Evolutionary conservation across 2,888 invertebrate species (phyloP).

Genomic region (Cataglyphis altisquamis): DNA sequence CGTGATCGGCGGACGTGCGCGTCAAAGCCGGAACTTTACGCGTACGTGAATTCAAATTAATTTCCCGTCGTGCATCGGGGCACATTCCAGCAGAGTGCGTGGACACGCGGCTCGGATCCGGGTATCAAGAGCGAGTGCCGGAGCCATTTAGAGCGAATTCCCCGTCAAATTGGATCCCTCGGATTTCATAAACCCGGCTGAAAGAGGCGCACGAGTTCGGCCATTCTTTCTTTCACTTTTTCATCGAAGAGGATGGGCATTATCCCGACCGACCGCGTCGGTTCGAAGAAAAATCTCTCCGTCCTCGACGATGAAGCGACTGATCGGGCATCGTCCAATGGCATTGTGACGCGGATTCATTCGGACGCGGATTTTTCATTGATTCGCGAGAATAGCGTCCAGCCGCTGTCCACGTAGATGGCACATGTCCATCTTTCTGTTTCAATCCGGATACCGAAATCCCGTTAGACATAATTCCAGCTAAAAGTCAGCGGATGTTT

Average conservation of each 20-base stretch:
- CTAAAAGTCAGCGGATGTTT: background rate
- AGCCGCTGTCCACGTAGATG: conserved; percentile 22
- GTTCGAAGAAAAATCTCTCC: conserved; percentile 25
- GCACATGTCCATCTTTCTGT: conserved; percentile 42
- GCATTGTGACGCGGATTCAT: conserved; percentile 19
- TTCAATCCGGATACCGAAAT: conserved; percentile 31
- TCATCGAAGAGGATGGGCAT: conserved; percentile 14
- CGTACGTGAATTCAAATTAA: conserved; percentile 76
- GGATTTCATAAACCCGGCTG: conserved; percentile 71
- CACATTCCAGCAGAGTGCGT: conserved; percentile 74
- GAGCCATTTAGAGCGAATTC: conserved; percentile 66
- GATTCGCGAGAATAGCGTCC: conserved; percentile 22
- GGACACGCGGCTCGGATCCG: conserved; percentile 52
- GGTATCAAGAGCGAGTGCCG: conserved; percentile 60
- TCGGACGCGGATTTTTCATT: conserved; percentile 45
- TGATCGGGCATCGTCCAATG: conserved; percentile 10
- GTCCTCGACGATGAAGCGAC: conserved; percentile 32
- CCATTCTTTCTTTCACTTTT: conserved; percentile 27
- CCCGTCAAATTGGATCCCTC: conserved; percentile 66
- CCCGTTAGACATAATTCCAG: conserved; percentile 29
- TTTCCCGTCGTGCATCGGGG: conserved; percentile 71
- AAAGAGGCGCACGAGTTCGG: conserved; percentile 31
- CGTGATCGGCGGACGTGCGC: conserved; percentile 57
- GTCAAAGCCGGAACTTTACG: conserved; percentile 63
- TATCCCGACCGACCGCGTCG: conserved; percentile 27